Base-by-base conservation (phyloP, 1,140 invertebrate genomes). In the Eumaeus atala region DNA sequence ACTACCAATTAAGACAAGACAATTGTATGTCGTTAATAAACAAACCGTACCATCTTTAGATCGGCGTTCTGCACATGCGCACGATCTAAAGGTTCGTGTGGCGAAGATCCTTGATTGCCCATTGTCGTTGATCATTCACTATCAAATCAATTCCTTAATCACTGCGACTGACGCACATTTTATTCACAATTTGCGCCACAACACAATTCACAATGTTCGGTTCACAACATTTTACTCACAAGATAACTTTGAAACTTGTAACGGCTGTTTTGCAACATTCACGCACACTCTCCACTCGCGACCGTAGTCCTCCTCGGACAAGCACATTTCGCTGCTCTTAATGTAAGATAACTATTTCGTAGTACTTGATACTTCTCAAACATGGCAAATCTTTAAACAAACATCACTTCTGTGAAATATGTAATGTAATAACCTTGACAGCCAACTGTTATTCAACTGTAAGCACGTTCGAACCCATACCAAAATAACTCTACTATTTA, bases 81-180 rank as follows among this genome's bases (percentile, higher is more conserved):
- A 73, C 89, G 88, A 63, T 92, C 91, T 64, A 92, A 84, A 51
- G 91, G 91, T 67, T 92, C 91, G 78, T 92, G 92, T 18, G 87
- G 84, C 65, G 91, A 90, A 48, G 92, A 92, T 59, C 91, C 90
- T 84, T 92, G 91, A 78, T 92, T 92, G 61, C 91, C 91, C 91
- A 92, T 92, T 69, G 51, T 76, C 48, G 18, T 48, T 54, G 51
- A 47, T 62, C 35, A 48, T 58, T 59, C 54, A 56, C 18, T 48
- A 28, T 14, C 35, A 33, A 38, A 28, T 47, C 54, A 36, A 56
- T 51, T 51, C 55, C 51, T 60, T 51, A 57, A 16, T 54, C 48
- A 58, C 48, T 52, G 10, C 42, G 48, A 35, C 35, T 52, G 47
- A 52, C 54, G 54, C 62, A 64, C 55, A 57, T 58, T n/a, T 48